Evolutionary conservation across 2,113 vertebrate genomes (phyloP), one percentile per base, ranked within the genome.

Genomic region (Cranoglanis bouderius): DNA sequence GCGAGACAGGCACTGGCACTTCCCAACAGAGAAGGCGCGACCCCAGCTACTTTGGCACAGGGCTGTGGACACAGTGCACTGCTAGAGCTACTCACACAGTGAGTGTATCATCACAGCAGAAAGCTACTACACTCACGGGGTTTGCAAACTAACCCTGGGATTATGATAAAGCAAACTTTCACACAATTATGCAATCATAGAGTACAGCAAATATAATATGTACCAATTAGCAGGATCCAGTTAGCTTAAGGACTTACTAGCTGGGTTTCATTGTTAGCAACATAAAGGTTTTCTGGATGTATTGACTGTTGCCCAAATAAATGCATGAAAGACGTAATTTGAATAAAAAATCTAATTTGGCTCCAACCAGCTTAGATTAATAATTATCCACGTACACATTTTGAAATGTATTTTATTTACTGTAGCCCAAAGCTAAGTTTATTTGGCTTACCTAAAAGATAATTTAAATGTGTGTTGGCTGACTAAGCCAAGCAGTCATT

Each of bases 21-120:
- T 92, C 94, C 94, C 92, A 98, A 99, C 93, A 96, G 92, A 43
- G 96, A 98, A 86, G 98, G 98, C 67, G 96, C 93, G 18, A 99
- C 98, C 0, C 98, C 98, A 0, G 94, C 95, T 0, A 94, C 93
- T 90, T 65, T 99, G 72, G 98, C 98, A 7, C 91, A 95, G 84
- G 96, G 95, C 61, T 94, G 96, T 83, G 97, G 98, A 87, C 95
- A 98, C 88, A 89, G 92, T 82, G 91, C 94, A 61, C 94, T 99
- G 53, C 93, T 96, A 21, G 92, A 96, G 65, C 95, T 99, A 72
- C 93, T 99, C 49, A 95, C 93, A 26, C 93, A 95, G 98, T 99
- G 93, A 97, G 97, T 89, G 16, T 46, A 13, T 24, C 29, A 6
- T 24, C 40, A 61, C 3, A 7, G 21, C 80, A 78, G 57, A 55